These are phyloP conservation scores for Lanius collurio DNA, from an alignment of 2,113 vertebrate species.

Conservation along the genomic window DNA sequence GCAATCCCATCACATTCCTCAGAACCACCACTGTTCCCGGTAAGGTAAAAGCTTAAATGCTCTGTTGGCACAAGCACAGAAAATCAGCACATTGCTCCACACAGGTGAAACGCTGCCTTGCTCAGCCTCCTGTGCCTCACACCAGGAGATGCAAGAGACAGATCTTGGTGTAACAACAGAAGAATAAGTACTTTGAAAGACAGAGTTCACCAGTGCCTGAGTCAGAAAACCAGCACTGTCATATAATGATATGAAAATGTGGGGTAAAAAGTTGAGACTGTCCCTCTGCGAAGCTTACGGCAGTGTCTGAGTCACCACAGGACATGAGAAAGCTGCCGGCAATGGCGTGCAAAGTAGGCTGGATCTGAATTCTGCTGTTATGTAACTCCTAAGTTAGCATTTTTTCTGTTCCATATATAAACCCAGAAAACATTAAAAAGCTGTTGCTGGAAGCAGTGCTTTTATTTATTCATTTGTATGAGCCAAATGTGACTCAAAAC, in stretches of 20 bases:
- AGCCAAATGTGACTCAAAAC: not conserved
- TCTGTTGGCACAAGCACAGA: not conserved
- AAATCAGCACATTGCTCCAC: not conserved
- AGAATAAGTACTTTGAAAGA: not conserved
- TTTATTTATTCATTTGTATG: not conserved
- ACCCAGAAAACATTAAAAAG: conserved; percentile 24
- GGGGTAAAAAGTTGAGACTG: conserved; percentile 20
- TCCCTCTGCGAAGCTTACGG: not conserved
- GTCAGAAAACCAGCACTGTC: not conserved
- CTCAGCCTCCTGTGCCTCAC: not conserved
- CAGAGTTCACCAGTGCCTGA: not conserved
- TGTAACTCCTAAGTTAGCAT: not conserved
- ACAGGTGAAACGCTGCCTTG: not conserved
- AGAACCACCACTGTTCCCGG: not conserved
- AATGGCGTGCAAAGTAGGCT: not conserved
- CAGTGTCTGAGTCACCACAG: conserved; percentile 41
- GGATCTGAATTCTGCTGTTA: not conserved
- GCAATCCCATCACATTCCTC: not conserved
- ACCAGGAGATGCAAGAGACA: not conserved
- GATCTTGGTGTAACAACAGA: not conserved
- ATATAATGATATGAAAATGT: not conserved
- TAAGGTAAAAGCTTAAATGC: not conserved
- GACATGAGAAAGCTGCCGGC: not conserved
- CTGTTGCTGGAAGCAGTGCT: not conserved
- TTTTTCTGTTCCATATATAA: conserved; percentile 10